phyloP scores from a whole-genome alignment of 2,113 vertebrate species.

The Crotophaga sulcirostris region DNA sequence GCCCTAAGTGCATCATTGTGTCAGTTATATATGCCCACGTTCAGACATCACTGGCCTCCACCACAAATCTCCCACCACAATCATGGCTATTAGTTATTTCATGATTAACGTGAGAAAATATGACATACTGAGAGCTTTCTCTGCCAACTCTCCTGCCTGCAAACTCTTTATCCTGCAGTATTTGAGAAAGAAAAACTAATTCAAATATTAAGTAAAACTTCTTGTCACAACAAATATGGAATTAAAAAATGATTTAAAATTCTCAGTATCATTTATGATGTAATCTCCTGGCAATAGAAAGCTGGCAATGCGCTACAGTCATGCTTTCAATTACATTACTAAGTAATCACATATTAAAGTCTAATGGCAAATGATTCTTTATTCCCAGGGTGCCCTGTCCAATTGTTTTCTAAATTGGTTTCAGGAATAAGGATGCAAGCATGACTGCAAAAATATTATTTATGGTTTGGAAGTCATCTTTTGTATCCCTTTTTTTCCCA shows the following conservation, averaged over 20 bases:
- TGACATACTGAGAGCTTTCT: neutral
- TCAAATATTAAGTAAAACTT: slow-evolving; percentile 50
- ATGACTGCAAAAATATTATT: slow-evolving; percentile 69
- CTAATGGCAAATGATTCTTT: slow-evolving; percentile 74
- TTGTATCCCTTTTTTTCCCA: neutral
- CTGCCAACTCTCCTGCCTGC: neutral
- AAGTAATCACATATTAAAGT: slow-evolving; percentile 73
- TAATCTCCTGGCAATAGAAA: slow-evolving; percentile 68
- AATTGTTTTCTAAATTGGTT: slow-evolving; percentile 75
- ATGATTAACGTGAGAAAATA: neutral
- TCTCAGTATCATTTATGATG: slow-evolving; percentile 54
- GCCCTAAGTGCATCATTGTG: neutral
- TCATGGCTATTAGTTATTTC: neutral
- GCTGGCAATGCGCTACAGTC: slow-evolving; percentile 39
- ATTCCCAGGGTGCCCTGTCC: slow-evolving; percentile 55
- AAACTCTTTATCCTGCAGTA: neutral
- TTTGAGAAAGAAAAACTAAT: neutral
- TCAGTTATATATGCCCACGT: neutral
- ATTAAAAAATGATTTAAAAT: slow-evolving; percentile 38
- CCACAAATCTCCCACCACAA: neutral
- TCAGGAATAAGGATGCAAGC: slow-evolving; percentile 66
- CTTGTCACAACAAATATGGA: slow-evolving; percentile 41
- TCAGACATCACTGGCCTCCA: neutral
- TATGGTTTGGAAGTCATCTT: slow-evolving; percentile 56
- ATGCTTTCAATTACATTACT: slow-evolving; percentile 74